These are phyloP conservation scores for Leptinotarsa tumamoca DNA, from an alignment of 2,888 invertebrate genomes.

Conservation along the genomic window DNA sequence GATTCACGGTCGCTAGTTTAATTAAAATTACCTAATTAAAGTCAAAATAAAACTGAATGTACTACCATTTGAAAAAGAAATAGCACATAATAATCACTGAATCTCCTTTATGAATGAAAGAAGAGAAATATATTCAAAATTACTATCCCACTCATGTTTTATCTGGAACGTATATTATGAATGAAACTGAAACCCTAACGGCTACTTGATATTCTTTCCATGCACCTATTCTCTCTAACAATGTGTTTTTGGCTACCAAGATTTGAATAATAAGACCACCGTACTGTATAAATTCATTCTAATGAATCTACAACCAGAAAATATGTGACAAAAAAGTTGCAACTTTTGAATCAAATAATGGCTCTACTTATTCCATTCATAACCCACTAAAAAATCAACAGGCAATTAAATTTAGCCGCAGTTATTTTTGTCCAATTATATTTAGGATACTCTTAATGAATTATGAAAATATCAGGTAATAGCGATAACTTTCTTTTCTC, in stretches of 20 bases:
- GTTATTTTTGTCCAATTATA: slow-evolving; percentile 55
- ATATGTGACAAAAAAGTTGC: slow-evolving; percentile 44
- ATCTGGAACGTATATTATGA: slow-evolving; percentile 43
- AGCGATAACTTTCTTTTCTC: slow-evolving; percentile 49
- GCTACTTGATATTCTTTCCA: slow-evolving; percentile 44
- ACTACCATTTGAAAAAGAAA: too few species aligned
- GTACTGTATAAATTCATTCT: slow-evolving; percentile 55
- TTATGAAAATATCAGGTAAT: slow-evolving; percentile 53
- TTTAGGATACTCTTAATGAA: slow-evolving; percentile 50
- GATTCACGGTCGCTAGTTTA: too few species aligned
- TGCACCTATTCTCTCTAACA: slow-evolving; percentile 51
- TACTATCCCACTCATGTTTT: slow-evolving; percentile 36
- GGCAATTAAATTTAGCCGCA: slow-evolving; percentile 54
- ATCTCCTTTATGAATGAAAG: slow-evolving; percentile 34
- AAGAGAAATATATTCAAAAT: slow-evolving; percentile 28
- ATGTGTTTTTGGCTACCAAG: slow-evolving; percentile 52
- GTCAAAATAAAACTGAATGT: too few species aligned
- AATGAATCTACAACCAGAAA: slow-evolving; percentile 48
- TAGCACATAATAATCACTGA: slow-evolving; percentile 12
- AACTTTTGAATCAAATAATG: slow-evolving; percentile 34
- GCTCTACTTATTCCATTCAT: slow-evolving; percentile 51
- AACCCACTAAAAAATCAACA: slow-evolving; percentile 50
- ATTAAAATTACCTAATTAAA: too few species aligned
- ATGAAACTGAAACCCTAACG: slow-evolving; percentile 41
- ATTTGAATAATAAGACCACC: slow-evolving; percentile 51